A percentile compares a stretch with the other conserved stretches of the same genome.
phyloP scores from a whole-genome alignment of 2,797 vertebrate genomes.

The Siniperca undulata region DNA sequence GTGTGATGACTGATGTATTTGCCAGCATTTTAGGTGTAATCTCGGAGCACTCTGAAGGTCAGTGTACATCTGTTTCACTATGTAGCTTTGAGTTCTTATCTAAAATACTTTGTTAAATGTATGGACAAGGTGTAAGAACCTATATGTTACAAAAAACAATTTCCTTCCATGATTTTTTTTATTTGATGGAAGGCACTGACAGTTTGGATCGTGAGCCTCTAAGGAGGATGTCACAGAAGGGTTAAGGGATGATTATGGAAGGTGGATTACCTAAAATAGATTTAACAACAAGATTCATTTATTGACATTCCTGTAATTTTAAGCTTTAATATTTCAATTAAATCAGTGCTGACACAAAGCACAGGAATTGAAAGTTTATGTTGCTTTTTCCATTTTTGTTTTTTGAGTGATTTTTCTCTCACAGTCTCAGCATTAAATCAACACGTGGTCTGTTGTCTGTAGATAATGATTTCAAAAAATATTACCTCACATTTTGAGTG shows the following conservation, averaged over 20 bases:
- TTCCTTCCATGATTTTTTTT: not conserved
- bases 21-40: slow-evolving; percentile 3
- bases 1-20: not conserved
- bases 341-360: slow-evolving; percentile 11
- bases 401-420: slow-evolving; percentile 11
- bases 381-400: not conserved
- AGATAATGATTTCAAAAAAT: slow-evolving; percentile 27
- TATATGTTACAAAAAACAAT: slow-evolving; percentile 2
- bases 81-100: slow-evolving; percentile 31
- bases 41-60: not conserved
- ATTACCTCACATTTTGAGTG: slow-evolving; percentile 62
- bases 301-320: not conserved
- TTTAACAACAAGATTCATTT: not conserved
- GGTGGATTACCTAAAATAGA: not conserved
- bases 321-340: slow-evolving; percentile 10
- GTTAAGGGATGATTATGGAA: not conserved
- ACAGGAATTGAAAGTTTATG: not conserved
- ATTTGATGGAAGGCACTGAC: not conserved
- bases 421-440: slow-evolving; percentile 31
- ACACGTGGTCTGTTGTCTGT: slow-evolving; percentile 29
- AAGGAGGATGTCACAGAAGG: not conserved
- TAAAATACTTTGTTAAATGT: slow-evolving; percentile 17
- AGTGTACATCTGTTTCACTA: slow-evolving; percentile 16
- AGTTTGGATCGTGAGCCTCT: not conserved
- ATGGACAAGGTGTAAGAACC: not conserved